Conservation (phyloP, 2,888 invertebrate species). For the Tachina grossa region DNA sequence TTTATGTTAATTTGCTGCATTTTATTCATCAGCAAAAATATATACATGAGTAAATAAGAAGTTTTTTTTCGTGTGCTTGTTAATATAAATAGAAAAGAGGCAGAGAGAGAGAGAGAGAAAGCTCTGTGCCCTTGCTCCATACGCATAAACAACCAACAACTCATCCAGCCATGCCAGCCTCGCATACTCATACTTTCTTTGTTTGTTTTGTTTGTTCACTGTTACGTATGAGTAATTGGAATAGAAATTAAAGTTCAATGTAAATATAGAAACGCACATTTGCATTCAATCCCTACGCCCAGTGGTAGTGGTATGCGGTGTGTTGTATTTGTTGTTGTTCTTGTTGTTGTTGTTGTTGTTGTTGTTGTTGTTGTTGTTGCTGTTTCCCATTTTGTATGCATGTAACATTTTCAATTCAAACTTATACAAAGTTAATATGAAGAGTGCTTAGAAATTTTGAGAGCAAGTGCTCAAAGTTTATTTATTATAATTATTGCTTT, state of each 20-base stretch:
- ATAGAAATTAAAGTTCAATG: slow-evolving; percentile 67
- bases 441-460: not conserved
- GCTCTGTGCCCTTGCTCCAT: slow-evolving; percentile 36
- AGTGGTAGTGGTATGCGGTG: not conserved
- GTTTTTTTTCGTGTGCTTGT: slow-evolving; percentile 25
- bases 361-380: slow-evolving; percentile 7
- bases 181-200: not conserved
- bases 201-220: slow-evolving; percentile 18
- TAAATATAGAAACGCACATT: slow-evolving; percentile 25
- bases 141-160: slow-evolving; percentile 10
- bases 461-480: not conserved
- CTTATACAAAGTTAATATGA: slow-evolving; percentile 12
- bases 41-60: slow-evolving; percentile 13
- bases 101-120: not conserved
- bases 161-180: not conserved
- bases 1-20: slow-evolving; percentile 7
- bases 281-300: not conserved
- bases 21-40: slow-evolving; percentile 32
- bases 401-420: slow-evolving; percentile 3
- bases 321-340: not conserved
- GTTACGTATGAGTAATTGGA: slow-evolving; percentile 57
- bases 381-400: not conserved
- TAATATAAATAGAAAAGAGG: not conserved
- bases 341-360: slow-evolving; percentile 14
- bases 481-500: no score